These are phyloP conservation scores for Lithobates sylvaticus DNA, from an alignment of 2,797 vertebrate genomes.

Conservation along the genomic window DNA sequence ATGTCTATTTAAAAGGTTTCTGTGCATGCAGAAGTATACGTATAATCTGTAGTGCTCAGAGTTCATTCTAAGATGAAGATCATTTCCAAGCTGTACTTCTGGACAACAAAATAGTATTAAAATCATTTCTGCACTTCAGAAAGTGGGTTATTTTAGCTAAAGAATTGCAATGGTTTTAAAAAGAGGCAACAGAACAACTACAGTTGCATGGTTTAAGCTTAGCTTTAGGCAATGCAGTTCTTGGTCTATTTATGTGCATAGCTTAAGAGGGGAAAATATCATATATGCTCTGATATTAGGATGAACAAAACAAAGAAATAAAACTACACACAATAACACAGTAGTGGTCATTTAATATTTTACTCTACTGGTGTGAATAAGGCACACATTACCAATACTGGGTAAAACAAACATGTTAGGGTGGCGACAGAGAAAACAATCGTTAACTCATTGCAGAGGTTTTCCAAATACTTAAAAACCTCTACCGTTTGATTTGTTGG, in stretches of 20 bases:
- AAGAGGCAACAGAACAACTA: background rate
- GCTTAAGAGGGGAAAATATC: background rate
- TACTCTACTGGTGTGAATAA: too few relatives aligned
- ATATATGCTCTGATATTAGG: background rate
- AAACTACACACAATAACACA: too few relatives aligned
- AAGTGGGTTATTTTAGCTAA: background rate
- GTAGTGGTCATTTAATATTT: too few relatives aligned
- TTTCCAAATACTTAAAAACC: too few relatives aligned
- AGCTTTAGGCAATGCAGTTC: background rate
- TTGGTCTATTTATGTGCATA: background rate
- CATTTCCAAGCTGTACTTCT: background rate
- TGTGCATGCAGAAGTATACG: conserved; percentile 20
- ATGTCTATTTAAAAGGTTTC: conserved; percentile 44
- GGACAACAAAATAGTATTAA: background rate
- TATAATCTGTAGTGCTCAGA: background rate
- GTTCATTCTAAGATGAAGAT: background rate
- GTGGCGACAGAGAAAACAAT: too few relatives aligned
- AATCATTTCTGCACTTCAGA: background rate
- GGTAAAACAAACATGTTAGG: too few relatives aligned
- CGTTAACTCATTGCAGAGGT: too few relatives aligned
- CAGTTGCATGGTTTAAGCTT: background rate
- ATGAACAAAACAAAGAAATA: too few relatives aligned
- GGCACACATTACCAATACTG: too few relatives aligned
- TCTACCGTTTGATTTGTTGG: too few relatives aligned
- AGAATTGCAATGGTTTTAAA: background rate